Evolutionary conservation across 2,113 vertebrate species (phyloP), one percentile per base, ranked within the genome.

Genomic region (Pogona vitticeps): DNA sequence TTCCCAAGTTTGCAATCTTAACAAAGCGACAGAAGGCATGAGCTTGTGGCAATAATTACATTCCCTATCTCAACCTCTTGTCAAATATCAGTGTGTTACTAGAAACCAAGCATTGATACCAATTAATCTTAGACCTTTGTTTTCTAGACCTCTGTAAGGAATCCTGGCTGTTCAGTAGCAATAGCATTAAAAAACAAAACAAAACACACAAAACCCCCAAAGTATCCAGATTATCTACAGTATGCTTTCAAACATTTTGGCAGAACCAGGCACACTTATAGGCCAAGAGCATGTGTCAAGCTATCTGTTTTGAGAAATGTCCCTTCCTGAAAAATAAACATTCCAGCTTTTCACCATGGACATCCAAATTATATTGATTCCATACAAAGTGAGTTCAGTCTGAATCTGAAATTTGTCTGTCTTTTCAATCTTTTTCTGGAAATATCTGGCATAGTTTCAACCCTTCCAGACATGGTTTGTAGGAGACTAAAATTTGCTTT

Each of bases 51-150:
- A 81, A 76, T 82, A 82, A 87, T 82, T 87, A 82, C 56, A 56
- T 59, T 17, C 10, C 40, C 70, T 82, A 75, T 76, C 42, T 87
- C 71, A 76, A 58, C 40, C 42, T 81, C 70, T 82, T 87, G 79
- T 87, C 71, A 81, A 81, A 81, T 76, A 87, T 75, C 78, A 82
- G 36, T 56, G 31, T 87, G 85, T 52, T 87, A 63, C 77, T 67
- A 76, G 71, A 75, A 87, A 87, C 28, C 63, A 40, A 82, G 59
- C 80, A 75, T 87, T 52, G 70, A 75, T 82, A 87, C 79, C 85
- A 87, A 87, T 82, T 87, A 87, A 82, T 81, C 85, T 76, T 87
- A 82, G 79, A 87, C 85, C 71, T 87, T 75, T 87, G 61, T 87
- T 87, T 81, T 82, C 40, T 36, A 76, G 33, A 31, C 3, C 28